These are phyloP conservation scores for Pseudoips prasinana DNA, from an alignment of 2,888 invertebrate genomes.

Conservation along the genomic window DNA sequence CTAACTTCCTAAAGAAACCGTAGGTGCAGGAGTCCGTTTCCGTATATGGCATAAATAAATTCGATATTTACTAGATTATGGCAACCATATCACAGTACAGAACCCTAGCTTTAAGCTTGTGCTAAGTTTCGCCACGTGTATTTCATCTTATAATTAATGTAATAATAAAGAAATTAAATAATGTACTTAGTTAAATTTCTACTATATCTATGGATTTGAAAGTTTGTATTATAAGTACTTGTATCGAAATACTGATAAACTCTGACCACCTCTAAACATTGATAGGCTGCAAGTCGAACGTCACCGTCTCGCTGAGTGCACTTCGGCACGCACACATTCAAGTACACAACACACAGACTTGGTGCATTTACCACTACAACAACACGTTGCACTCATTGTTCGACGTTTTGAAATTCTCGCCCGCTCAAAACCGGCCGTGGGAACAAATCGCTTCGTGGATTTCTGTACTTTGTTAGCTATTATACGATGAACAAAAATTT, in stretches of 20 bases:
- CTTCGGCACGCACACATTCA: slow-evolving; percentile 36
- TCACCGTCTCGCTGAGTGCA: slow-evolving; percentile 25
- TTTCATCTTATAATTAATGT: no score
- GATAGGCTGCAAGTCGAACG: slow-evolving; percentile 25
- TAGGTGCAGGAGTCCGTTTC: no score
- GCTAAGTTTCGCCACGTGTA: no score
- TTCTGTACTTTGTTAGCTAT: slow-evolving; percentile 23
- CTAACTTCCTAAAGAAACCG: no score
- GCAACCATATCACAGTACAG: no score
- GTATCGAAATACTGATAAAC: slow-evolving; percentile 30
- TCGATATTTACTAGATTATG: no score
- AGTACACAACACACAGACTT: slow-evolving; percentile 35
- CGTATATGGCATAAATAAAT: no score
- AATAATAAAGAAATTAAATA: no score
- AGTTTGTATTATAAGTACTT: no score
- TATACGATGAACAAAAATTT: slow-evolving; percentile 11
- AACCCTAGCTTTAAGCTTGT: no score
- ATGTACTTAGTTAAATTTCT: no score
- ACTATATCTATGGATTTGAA: no score
- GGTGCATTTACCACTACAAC: slow-evolving; percentile 38
- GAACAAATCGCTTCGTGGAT: slow-evolving; percentile 50
- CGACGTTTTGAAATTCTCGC: slow-evolving; percentile 69
- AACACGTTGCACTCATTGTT: slow-evolving; percentile 66
- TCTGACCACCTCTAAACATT: slow-evolving; percentile 10
- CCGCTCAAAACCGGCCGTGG: slow-evolving; percentile 64